Evolutionary conservation across 2,113 vertebrate genomes (phyloP).

Genomic region (Dicrurus megarhynchus): DNA sequence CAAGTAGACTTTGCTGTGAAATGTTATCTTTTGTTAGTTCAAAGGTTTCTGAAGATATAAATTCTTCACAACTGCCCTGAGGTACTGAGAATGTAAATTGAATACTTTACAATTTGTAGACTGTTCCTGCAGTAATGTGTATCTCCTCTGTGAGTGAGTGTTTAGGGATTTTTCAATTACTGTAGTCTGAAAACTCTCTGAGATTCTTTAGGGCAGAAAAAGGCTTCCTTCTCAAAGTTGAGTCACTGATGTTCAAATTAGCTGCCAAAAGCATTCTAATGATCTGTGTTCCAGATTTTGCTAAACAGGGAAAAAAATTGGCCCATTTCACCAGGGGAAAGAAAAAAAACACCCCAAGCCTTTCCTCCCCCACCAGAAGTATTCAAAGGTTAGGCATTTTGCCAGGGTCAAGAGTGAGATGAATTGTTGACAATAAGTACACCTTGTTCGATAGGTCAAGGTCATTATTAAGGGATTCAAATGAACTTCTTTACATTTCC

Average conservation of each 20-base stretch:
- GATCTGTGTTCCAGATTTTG: constrained; percentile 79
- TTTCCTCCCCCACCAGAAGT: constrained; percentile 3
- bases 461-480: constrained; percentile 58
- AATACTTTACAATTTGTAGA: constrained; percentile 84
- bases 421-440: constrained; percentile 42
- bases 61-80: constrained; percentile 82
- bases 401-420: constrained; percentile 63
- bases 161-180: constrained; percentile 85
- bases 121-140: constrained; percentile 78
- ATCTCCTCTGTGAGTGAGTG: constrained; percentile 82
- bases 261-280: constrained; percentile 78
- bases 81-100: constrained; percentile 82
- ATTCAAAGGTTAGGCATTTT: constrained; percentile 7
- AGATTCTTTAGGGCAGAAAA: constrained; percentile 83
- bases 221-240: constrained; percentile 74
- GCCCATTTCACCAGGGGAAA: constrained; percentile 70
- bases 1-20: constrained; percentile 76
- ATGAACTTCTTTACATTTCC: constrained; percentile 53
- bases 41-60: constrained; percentile 83
- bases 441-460: constrained; percentile 33
- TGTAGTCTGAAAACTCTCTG: constrained; percentile 79
- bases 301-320: constrained; percentile 69
- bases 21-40: constrained; percentile 84
- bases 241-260: constrained; percentile 83
- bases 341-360: not conserved